Evolutionary conservation across 2,113 vertebrate genomes (phyloP).

Genomic region (Talpa occidentalis): DNA sequence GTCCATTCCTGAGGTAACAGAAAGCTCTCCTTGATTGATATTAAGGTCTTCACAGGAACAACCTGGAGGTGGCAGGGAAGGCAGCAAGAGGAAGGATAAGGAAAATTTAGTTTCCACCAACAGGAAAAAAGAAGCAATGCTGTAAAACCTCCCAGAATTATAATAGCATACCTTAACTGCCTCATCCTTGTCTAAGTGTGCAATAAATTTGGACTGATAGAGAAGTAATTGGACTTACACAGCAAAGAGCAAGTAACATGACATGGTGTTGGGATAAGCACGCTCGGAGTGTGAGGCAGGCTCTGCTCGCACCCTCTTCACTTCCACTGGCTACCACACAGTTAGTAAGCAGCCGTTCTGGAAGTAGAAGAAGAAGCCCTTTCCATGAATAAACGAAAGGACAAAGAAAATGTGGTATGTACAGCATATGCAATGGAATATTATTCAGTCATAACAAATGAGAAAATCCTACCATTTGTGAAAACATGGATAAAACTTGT

Average conservation of each 20-base stretch:
- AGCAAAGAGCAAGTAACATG: not conserved
- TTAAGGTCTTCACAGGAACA: not conserved
- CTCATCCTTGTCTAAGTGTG: not conserved
- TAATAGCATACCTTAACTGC: not conserved
- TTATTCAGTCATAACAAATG: not conserved
- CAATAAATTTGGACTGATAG: not conserved
- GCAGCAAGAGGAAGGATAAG: too few relatives aligned
- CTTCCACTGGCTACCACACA: not conserved
- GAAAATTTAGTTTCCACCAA: not conserved
- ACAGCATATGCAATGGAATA: not conserved
- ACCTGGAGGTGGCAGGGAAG: fast-evolving
- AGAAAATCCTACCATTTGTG: not conserved
- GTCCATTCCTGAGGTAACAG: not conserved
- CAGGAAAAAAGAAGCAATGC: not conserved
- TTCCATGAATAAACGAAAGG: not conserved
- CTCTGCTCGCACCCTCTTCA: not conserved
- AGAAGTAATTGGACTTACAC: not conserved
- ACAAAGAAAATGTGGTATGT: not conserved
- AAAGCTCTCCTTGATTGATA: fast-evolving
- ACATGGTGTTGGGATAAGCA: not conserved
- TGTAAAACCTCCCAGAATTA: not conserved
- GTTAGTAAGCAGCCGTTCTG: not conserved
- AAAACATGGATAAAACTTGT: not conserved
- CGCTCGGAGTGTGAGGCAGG: not conserved
- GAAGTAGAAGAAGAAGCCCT: not conserved